phyloP scores from a whole-genome alignment of 2,797 vertebrate species.

The Rallus crepitans region DNA sequence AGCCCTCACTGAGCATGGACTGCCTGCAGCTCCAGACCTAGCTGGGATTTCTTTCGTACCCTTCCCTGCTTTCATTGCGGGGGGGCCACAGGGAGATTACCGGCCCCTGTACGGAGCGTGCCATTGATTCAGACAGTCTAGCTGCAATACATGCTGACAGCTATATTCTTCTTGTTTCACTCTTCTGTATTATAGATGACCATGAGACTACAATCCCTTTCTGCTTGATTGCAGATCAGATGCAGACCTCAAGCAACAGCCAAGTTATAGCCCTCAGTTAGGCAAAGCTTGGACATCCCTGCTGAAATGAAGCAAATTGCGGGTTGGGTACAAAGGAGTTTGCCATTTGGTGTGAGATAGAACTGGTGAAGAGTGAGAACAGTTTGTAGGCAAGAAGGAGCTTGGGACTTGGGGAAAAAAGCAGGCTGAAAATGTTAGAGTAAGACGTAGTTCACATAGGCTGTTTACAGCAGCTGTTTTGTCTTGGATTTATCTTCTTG shows the following conservation, averaged over 20 bases:
- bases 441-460: not conserved
- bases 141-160: not conserved
- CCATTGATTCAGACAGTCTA: not conserved
- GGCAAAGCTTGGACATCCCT: not conserved
- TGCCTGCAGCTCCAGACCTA: not conserved
- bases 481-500: not conserved
- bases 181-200: slow-evolving; percentile 26
- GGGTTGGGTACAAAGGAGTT: not conserved
- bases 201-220: not conserved
- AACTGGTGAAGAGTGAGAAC: not conserved
- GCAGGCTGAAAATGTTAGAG: not conserved
- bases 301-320: not conserved
- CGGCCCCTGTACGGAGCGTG: not conserved
- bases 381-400: not conserved
- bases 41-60: not conserved
- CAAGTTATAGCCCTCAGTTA: not conserved
- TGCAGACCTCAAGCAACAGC: not conserved
- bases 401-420: not conserved
- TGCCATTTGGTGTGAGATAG: not conserved
- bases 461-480: not conserved
- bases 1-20: rapidly evolving
- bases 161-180: slow-evolving; percentile 16
- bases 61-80: not conserved
- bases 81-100: not conserved
- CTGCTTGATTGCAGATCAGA: slow-evolving; percentile 33